A percentile compares a stretch with the other conserved stretches of the same genome.
phyloP scores from a whole-genome alignment of 2,797 vertebrate species.

The Propithecus deckenii region DNA sequence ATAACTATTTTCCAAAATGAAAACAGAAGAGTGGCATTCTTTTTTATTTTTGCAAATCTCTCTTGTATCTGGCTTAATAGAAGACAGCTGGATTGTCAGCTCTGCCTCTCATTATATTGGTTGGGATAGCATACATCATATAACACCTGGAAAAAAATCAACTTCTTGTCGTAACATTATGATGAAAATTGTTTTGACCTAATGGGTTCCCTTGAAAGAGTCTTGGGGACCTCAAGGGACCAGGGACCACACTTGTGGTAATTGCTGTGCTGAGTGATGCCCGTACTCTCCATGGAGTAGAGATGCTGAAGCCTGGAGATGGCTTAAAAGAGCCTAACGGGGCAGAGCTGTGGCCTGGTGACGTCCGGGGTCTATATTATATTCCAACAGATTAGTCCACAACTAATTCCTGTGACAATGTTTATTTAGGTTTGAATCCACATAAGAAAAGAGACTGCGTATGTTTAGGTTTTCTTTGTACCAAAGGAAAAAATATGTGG shows the following conservation, averaged over 20 bases:
- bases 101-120: background rate
- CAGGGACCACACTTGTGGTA: background rate
- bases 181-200: slow-evolving; percentile 53
- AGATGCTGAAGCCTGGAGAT: background rate
- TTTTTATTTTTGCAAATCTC: slow-evolving; percentile 41
- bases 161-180: background rate
- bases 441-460: background rate
- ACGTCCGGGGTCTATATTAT: background rate
- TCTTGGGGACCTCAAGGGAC: background rate
- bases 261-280: background rate
- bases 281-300: background rate
- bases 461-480: slow-evolving; percentile 6
- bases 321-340: background rate
- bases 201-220: background rate
- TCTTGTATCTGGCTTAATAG: slow-evolving; percentile 56
- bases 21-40: slow-evolving; percentile 8
- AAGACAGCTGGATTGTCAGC: slow-evolving; percentile 25
- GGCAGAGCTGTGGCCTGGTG: background rate
- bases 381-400: background rate
- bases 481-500: background rate
- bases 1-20: slow-evolving; percentile 28
- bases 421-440: slow-evolving; percentile 14
- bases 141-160: slow-evolving; percentile 32
- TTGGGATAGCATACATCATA: background rate
- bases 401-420: background rate